Evolutionary conservation across 2,888 invertebrate species (phyloP), one percentile per base, ranked within the genome.

Genomic region (Hirtodrosophila cameraria): DNA sequence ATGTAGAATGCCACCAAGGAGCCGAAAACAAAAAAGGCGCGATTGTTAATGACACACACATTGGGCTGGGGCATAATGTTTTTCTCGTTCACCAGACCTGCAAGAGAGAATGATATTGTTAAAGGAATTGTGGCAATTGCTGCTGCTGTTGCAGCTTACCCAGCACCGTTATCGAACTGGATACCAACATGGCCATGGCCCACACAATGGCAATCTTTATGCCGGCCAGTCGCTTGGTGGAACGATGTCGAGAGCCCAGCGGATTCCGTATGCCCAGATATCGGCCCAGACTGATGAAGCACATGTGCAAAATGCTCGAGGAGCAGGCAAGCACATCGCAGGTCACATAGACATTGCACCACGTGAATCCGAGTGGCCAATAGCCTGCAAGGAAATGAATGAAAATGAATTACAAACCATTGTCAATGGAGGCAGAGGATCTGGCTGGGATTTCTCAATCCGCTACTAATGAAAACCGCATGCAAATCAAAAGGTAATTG

Each of bases 241-340:
- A 95, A 86, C 95, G 95, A 89, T 97, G 96, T 2, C 96, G 92
- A 41, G 96, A 96, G 87, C 95, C 95, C 88, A 98, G 91, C 0
- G 98, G 98, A 90, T 96, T 96, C 46, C 97, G 93, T 87, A 97
- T 97, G 60, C 97, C 97, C 81, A 97, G 92, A 91, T 96, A 98
- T 69, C 98, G 93, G 74, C 96, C 96, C 60, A 97, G 91, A 46
- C 96, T 95, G 82, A 97, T 96, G 90, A 96, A 96, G 87, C 98
- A 97, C 94, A 98, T 96, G 92, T 98, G 98, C 93, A 98, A 94
- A 89, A 98, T 98, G 90, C 97, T 97, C 4, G 97, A 96, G 0
- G 98, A 98, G 89, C 98, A 99, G 53, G 97, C 97, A 55, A 98
- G 92, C 41, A 98, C 98, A 91, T 98, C 98, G 88, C 97, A 97